Evolutionary conservation across 1,140 invertebrate genomes (phyloP).

Genomic region (Lethocerus indicus): DNA sequence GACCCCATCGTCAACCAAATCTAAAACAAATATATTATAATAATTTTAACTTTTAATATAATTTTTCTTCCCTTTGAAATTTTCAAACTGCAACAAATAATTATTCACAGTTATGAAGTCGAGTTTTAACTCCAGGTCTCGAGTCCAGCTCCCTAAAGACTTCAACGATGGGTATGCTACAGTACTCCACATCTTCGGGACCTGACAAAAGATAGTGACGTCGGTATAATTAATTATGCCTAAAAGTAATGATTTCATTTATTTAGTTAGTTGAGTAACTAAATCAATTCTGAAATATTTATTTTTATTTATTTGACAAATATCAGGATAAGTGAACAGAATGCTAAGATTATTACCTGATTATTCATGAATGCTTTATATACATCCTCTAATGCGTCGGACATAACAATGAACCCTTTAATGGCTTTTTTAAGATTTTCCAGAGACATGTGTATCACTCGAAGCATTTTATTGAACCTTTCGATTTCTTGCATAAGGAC

Average conservation of each 20-base stretch:
- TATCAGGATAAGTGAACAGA: neutral
- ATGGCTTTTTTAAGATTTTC: constrained; percentile 66
- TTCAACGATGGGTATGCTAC: constrained; percentile 75
- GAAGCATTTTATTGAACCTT: constrained; percentile 61
- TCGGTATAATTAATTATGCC: no score
- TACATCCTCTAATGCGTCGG: constrained; percentile 62
- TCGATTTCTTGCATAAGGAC: constrained; percentile 74
- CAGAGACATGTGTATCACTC: constrained; percentile 49
- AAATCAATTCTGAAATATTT: neutral
- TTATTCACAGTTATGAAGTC: constrained; percentile 49
- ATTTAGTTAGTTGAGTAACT: neutral
- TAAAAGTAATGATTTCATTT: no score
- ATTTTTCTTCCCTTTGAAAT: neutral
- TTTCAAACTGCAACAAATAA: neutral
- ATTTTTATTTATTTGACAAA: neutral
- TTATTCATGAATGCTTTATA: constrained; percentile 62
- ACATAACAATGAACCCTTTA: constrained; percentile 73
- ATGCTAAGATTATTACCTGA: constrained; percentile 28
- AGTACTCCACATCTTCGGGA: constrained; percentile 64
- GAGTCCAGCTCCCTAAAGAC: constrained; percentile 62
- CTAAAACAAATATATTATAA: constrained; percentile 23
- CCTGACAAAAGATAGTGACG: constrained; percentile 27
- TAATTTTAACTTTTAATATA: neutral
- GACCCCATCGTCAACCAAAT: constrained; percentile 49
- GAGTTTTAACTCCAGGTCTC: constrained; percentile 55